These are phyloP conservation scores for Lasius fuliginosus DNA, from an alignment of 2,888 invertebrate species.

Conservation along the genomic window DNA sequence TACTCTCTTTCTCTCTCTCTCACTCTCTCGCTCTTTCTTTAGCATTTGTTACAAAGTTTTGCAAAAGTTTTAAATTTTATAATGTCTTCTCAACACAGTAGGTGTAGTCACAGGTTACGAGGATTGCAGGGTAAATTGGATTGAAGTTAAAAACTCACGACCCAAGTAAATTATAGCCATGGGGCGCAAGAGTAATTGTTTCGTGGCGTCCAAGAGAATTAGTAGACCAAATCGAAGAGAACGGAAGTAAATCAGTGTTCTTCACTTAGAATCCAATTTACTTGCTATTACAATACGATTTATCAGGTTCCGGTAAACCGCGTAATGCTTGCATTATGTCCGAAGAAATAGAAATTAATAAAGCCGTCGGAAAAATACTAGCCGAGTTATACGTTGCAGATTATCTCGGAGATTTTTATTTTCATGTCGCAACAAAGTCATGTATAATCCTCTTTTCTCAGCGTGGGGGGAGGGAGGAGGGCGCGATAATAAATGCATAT, in stretches of 20 bases:
- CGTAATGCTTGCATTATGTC: conserved; percentile 18
- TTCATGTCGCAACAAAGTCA: conserved; percentile 14
- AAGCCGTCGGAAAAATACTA: conserved; percentile 14
- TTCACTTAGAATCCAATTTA: conserved; percentile 48
- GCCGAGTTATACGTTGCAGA: conserved; percentile 19
- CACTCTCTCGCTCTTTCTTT: background rate
- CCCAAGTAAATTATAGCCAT: conserved; percentile 55
- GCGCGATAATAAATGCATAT: conserved; percentile 17
- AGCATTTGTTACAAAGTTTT: background rate
- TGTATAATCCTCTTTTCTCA: conserved; percentile 22
- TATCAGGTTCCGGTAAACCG: conserved; percentile 34
- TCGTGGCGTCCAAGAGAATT: conserved; percentile 52
- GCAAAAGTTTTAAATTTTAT: conserved; percentile 6
- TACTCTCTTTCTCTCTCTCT: too few relatives aligned
- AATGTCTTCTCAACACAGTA: conserved; percentile 7
- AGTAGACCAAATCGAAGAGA: conserved; percentile 48
- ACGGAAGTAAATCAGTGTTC: conserved; percentile 47
- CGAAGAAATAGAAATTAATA: conserved; percentile 34
- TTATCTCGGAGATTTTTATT: conserved; percentile 42
- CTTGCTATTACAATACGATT: conserved; percentile 44
- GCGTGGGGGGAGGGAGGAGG: background rate
- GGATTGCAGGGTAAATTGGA: conserved; percentile 45
- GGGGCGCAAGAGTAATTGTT: conserved; percentile 55
- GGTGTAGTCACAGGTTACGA: conserved; percentile 7
- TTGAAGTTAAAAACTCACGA: conserved; percentile 54